Evolutionary conservation across 2,113 vertebrate species (phyloP).

Genomic region (Gyps fulvus): DNA sequence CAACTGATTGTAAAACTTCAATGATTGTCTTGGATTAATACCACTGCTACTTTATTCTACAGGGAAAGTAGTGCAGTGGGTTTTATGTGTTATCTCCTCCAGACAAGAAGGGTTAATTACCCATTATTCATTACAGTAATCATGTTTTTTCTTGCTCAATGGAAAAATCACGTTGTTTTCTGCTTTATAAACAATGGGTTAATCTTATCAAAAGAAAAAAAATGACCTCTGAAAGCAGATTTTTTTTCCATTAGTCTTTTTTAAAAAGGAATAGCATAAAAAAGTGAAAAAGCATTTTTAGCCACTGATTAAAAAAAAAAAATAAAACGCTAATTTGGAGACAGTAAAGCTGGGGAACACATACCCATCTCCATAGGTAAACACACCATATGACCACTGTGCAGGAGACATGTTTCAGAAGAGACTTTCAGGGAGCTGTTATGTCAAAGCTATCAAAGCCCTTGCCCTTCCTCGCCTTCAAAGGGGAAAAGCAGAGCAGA

Average conservation of each 20-base stretch:
- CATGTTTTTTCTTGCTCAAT: background rate
- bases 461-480: background rate
- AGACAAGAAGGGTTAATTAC: conserved; percentile 15
- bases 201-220: background rate
- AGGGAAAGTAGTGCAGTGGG: background rate
- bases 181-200: background rate
- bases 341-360: background rate
- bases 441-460: background rate
- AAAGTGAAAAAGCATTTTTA: background rate
- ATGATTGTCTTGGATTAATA: background rate
- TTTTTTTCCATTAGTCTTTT: background rate
- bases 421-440: background rate
- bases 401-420: background rate
- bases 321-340: background rate
- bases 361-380: background rate
- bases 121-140: background rate
- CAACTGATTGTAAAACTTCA: background rate
- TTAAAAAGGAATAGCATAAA: background rate
- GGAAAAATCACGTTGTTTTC: background rate
- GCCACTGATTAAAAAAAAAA: background rate
- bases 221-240: background rate
- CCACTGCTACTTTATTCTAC: background rate
- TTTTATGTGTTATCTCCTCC: background rate
- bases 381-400: background rate
- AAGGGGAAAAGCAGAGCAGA: background rate